A percentile compares a stretch with the other conserved stretches of the same genome.
Evolutionary conservation across 2,888 invertebrate genomes (phyloP).

Genomic region (Pimpla rufipes): DNA sequence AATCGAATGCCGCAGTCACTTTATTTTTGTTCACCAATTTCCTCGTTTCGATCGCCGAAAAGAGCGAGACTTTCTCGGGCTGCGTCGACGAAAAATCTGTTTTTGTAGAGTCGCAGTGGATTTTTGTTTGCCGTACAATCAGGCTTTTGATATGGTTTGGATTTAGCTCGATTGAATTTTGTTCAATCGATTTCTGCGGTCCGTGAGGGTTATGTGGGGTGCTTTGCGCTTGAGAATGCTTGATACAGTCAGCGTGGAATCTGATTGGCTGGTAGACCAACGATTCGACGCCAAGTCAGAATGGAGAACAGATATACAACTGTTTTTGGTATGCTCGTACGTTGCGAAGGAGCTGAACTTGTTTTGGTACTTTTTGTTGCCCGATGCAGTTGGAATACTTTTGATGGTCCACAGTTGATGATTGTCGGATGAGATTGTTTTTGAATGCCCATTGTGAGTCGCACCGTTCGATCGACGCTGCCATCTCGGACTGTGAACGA

Average conservation of each 20-base stretch:
- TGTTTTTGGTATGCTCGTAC: slow-evolving; percentile 51
- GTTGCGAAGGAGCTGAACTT: slow-evolving; percentile 53
- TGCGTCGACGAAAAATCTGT: slow-evolving; percentile 32
- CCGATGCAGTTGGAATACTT: slow-evolving; percentile 51
- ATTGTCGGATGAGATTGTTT: slow-evolving; percentile 48
- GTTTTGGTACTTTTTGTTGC: slow-evolving; percentile 23
- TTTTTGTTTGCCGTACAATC: slow-evolving; percentile 46
- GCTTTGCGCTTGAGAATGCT: slow-evolving; percentile 40
- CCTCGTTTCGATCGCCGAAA: neutral
- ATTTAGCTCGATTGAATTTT: slow-evolving; percentile 55
- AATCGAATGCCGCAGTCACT: slow-evolving; percentile 37
- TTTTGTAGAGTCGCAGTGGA: slow-evolving; percentile 46
- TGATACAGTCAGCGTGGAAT: slow-evolving; percentile 44
- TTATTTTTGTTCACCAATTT: slow-evolving; percentile 24
- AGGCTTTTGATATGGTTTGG: slow-evolving; percentile 51
- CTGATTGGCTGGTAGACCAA: slow-evolving; percentile 66
- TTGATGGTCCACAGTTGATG: slow-evolving; percentile 34
- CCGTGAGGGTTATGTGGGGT: slow-evolving; percentile 47
- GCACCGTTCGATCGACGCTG: slow-evolving; percentile 11
- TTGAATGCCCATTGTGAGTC: slow-evolving; percentile 49
- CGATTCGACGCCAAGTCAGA: slow-evolving; percentile 49
- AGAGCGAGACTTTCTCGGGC: slow-evolving; percentile 32
- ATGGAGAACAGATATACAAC: slow-evolving; percentile 26
- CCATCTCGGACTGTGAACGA: slow-evolving; percentile 52
- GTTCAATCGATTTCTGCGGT: slow-evolving; percentile 47